A percentile compares a stretch with the other conserved stretches of the same genome.
Conservation (phyloP, 2,797 vertebrate species). For the Peromyscus melanophrys region DNA sequence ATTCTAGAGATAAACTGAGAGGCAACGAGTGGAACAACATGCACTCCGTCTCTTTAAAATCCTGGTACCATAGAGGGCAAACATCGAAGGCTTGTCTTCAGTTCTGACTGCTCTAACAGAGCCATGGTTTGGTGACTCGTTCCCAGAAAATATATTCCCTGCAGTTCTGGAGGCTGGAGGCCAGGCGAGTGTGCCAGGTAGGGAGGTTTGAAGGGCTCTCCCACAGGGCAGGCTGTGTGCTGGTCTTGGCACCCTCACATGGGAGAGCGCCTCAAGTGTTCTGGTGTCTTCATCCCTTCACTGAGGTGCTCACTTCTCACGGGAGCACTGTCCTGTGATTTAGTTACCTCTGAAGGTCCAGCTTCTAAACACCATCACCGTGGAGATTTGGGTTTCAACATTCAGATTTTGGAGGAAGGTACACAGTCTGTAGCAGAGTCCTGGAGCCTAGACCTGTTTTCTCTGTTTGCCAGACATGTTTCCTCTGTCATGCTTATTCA, state of each 20-base stretch:
- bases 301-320: no score
- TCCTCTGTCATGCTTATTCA: background rate
- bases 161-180: background rate
- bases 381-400: background rate
- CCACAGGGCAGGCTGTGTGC: fast-evolving
- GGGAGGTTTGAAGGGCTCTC: background rate
- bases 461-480: background rate
- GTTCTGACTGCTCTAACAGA: background rate
- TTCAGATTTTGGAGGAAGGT: fast-evolving
- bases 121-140: fast-evolving
- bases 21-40: no score
- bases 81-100: no score
- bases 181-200: fast-evolving
- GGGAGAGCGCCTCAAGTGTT: no score
- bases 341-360: no score
- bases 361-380: no score
- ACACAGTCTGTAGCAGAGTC: background rate
- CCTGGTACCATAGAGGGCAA: no score
- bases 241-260: background rate
- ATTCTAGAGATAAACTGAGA: no score
- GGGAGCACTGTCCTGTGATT: no score
- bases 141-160: background rate
- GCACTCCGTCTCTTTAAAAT: background rate
- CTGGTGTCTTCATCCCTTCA: background rate
- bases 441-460: background rate